Evolutionary conservation across 2,113 vertebrate species (phyloP).

Genomic region (Laticauda colubrina): DNA sequence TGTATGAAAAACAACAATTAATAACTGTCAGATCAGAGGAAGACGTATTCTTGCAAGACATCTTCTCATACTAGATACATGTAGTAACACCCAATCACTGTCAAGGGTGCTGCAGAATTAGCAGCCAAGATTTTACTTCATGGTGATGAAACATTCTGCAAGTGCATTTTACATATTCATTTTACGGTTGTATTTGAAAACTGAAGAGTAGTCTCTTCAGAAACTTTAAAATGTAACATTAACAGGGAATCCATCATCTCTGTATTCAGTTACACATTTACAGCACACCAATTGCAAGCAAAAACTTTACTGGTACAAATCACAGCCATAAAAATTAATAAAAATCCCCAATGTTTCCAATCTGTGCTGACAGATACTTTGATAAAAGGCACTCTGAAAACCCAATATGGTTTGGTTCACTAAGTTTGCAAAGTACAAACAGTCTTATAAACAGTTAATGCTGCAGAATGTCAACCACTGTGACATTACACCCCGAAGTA

Average conservation of each 20-base stretch:
- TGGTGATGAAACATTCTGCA: conserved; percentile 51
- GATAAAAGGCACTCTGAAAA: conserved; percentile 87
- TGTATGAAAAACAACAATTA: conserved; percentile 33
- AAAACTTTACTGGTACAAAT: conserved; percentile 61
- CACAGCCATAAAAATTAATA: conserved; percentile 58
- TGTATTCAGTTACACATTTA: conserved; percentile 49
- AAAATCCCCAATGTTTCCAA: conserved; percentile 54
- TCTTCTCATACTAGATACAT: not conserved
- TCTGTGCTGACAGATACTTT: conserved; percentile 72
- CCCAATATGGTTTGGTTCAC: conserved; percentile 79
- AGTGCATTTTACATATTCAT: conserved; percentile 42
- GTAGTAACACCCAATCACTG: conserved; percentile 19
- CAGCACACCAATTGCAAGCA: conserved; percentile 39
- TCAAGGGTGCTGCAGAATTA: not conserved
- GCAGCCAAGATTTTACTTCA: conserved; percentile 20
- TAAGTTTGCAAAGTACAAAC: conserved; percentile 83
- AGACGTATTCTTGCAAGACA: conserved; percentile 29
- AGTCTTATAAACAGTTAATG: conserved; percentile 72
- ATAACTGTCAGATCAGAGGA: conserved; percentile 14
- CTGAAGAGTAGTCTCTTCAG: conserved; percentile 46
- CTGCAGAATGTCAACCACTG: conserved; percentile 65
- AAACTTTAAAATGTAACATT: conserved; percentile 49
- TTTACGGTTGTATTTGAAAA: conserved; percentile 46
- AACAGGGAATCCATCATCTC: conserved; percentile 55
- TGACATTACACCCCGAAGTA: conserved; percentile 70